Evolutionary conservation across 2,113 vertebrate species (phyloP), one percentile per base, ranked within the genome.

Genomic region (Sebastes fasciatus): DNA sequence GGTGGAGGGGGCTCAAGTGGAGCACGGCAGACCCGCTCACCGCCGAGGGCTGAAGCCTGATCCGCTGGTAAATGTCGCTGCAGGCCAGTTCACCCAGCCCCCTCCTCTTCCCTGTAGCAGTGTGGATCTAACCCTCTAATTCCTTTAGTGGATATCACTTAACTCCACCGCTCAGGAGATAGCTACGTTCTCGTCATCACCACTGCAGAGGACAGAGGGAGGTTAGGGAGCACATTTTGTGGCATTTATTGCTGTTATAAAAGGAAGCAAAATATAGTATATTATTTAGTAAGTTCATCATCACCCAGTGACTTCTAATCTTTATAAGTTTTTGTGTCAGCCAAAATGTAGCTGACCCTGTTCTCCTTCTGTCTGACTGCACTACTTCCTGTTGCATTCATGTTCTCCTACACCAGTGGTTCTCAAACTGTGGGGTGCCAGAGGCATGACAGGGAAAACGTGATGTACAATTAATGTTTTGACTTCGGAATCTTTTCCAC

Each of bases 1-100:
- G 92, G 86, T 94, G 23, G 93, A 95, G 66, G 95, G 94, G 12
- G 79, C 90, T 82, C 87, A 89, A 69, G 89, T 89, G 90, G 95
- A 93, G 63, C 91, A 92, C 89, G 80, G 92, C 87, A 95, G 93
- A 86, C 89, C 93, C 63, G 70, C 91, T 73, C 87, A 58, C 63
- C 86, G 86, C 79, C 88, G 95, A 91, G 94, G 93, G 69, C 84
- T 85, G 60, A 95, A 91, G 89, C 88, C 91, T 1, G 93, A 96
- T 55, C 86, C 83, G 57, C 87, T 73, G 91, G 92, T 90, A 91
- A 94, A 92, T 45, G 42, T 49, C 67, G 61, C 83, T 79, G 76
- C 84, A 79, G 90, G 74, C 63, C 81, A 92, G 95, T 97, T 89
- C 17, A 70, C 79, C 75, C 77, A 61, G 57, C 75, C 67, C 55